phyloP scores from a whole-genome alignment of 2,888 invertebrate genomes.

The Andrena hattorfiana region DNA sequence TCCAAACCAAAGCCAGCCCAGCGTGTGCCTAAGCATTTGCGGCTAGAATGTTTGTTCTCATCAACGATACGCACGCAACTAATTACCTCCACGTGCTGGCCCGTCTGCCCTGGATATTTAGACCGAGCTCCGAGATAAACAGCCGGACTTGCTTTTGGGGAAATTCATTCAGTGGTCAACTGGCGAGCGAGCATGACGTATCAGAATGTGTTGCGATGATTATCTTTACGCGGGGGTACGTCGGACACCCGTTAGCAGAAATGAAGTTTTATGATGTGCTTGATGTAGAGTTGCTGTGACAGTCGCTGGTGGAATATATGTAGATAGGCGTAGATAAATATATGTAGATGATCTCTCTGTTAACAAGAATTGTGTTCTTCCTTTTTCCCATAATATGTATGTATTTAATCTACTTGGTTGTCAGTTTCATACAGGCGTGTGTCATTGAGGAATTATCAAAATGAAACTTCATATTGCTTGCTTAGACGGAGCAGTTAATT shows the following conservation, averaged over 20 bases:
- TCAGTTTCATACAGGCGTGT: too few species aligned
- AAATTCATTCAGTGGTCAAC: constrained; percentile 29
- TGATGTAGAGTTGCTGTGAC: too few species aligned
- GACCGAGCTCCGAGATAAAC: constrained; percentile 3
- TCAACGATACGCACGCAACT: constrained; percentile 45
- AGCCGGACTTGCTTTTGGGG: constrained; percentile 9
- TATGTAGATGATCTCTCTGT: too few species aligned
- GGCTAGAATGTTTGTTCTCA: constrained; percentile 62
- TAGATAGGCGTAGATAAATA: too few species aligned
- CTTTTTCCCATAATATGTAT: too few species aligned
- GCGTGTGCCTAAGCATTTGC: constrained; percentile 38
- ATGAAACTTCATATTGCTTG: too few species aligned
- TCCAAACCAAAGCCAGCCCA: constrained; percentile 49
- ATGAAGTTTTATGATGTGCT: too few species aligned
- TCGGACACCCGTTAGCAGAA: neutral
- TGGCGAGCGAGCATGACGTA: constrained; percentile 7
- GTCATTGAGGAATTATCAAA: too few species aligned
- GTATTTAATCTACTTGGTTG: too few species aligned
- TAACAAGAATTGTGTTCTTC: too few species aligned
- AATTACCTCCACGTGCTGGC: constrained; percentile 53
- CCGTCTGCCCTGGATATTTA: constrained; percentile 36
- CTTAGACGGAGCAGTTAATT: too few species aligned
- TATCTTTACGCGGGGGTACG: neutral
- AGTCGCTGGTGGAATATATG: too few species aligned
- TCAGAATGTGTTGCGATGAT: neutral